phyloP scores from a whole-genome alignment of 2,113 vertebrate genomes.

The Syrrhaptes paradoxus region DNA sequence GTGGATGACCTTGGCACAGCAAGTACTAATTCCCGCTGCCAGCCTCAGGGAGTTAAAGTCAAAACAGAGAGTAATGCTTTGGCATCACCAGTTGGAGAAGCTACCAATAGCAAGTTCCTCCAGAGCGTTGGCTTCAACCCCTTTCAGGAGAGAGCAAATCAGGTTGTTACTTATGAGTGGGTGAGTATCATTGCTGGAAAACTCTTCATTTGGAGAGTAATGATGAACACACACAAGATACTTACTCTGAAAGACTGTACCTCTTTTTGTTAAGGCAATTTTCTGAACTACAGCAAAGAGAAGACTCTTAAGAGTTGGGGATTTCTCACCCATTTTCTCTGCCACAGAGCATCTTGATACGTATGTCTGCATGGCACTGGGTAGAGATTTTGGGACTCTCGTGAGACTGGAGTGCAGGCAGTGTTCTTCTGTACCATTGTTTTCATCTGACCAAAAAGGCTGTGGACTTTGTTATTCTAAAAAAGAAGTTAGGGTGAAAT shows the following conservation, averaged over 20 bases:
- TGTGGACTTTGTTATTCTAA: background rate
- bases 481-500: background rate
- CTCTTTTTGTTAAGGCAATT: background rate
- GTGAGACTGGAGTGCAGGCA: background rate
- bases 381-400: background rate
- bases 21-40: conserved; percentile 80
- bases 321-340: background rate
- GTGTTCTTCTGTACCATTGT: background rate
- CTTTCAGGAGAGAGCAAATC: conserved; percentile 93
- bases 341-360: background rate
- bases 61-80: conserved; percentile 81
- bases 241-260: background rate
- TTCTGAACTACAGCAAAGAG: background rate
- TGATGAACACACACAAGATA: background rate
- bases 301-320: background rate
- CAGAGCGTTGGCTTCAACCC: conserved; percentile 83
- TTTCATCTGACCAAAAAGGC: background rate
- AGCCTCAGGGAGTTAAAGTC: conserved; percentile 83
- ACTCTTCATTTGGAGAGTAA: background rate
- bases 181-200: conserved; percentile 73
- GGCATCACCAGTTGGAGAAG: conserved; percentile 79
- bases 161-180: conserved; percentile 98
- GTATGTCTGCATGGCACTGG: background rate
- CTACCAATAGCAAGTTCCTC: conserved; percentile 87
- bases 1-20: conserved; percentile 91